These are phyloP conservation scores for Mionectes macconnelli DNA, from an alignment of 2,113 vertebrate genomes.

Conservation along the genomic window DNA sequence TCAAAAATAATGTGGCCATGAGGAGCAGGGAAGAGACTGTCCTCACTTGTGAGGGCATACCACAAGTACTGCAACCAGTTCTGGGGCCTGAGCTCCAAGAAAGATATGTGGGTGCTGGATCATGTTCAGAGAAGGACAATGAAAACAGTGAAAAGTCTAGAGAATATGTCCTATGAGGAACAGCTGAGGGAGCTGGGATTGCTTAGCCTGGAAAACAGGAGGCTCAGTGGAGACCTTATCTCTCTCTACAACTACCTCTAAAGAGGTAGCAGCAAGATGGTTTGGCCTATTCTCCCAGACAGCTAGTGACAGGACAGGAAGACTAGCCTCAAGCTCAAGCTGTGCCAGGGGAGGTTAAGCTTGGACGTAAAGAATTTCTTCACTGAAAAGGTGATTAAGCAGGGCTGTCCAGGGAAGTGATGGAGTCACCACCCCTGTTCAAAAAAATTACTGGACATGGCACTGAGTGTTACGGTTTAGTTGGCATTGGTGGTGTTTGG, in stretches of 20 bases:
- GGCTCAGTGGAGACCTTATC: not conserved
- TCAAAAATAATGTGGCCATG: not conserved
- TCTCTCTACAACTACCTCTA: not conserved
- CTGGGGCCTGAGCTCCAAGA: not conserved
- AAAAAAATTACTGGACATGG: not conserved
- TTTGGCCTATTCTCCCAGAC: not conserved
- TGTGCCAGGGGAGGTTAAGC: not conserved
- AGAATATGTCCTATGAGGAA: not conserved
- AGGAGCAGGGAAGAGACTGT: not conserved
- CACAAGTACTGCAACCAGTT: accelerated
- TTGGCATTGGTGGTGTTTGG: not conserved
- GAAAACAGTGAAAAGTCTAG: not conserved
- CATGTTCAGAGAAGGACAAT: not conserved
- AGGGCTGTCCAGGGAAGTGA: no score
- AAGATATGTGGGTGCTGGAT: not conserved
- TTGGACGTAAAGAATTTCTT: not conserved
- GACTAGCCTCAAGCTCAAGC: not conserved
- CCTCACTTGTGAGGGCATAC: not conserved
- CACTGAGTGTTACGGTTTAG: not conserved
- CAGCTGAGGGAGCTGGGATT: not conserved
- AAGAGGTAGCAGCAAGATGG: not conserved
- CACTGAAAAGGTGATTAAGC: not conserved
- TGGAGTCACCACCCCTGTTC: not conserved
- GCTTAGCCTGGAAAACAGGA: not conserved
- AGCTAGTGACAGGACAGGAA: not conserved